Conservation (phyloP, 2,888 invertebrate genomes). For the Glaucopsyche alexis region DNA sequence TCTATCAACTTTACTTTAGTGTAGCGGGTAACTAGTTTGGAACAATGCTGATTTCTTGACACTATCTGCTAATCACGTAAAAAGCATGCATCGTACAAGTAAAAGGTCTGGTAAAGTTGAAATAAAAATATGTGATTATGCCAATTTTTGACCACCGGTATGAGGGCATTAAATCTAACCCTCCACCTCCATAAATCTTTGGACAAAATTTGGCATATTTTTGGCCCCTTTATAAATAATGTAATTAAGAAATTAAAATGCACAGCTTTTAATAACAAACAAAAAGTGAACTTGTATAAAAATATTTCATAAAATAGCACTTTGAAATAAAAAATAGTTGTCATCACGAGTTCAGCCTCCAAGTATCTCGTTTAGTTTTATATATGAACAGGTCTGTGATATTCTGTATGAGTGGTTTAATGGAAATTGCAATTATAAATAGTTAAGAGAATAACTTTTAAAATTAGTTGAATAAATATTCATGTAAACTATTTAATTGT, state of each 20-base stretch:
- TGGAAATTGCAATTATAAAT: slow-evolving; percentile 27
- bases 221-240: neutral
- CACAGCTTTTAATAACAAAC: slow-evolving; percentile 5
- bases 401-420: slow-evolving; percentile 31
- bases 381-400: slow-evolving; percentile 47
- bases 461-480: slow-evolving; percentile 21
- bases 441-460: neutral
- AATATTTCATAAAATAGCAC: neutral
- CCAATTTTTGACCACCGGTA: neutral
- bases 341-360: slow-evolving; percentile 62
- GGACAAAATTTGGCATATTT: slow-evolving; percentile 12
- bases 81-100: neutral
- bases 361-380: slow-evolving; percentile 69
- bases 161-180: no score
- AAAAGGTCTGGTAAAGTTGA: neutral
- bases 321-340: slow-evolving; percentile 6
- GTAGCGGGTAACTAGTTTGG: slow-evolving; percentile 5
- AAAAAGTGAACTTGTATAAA: neutral
- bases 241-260: neutral
- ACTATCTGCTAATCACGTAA: slow-evolving; percentile 1
- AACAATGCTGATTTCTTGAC: neutral
- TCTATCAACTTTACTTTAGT: neutral
- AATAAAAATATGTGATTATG: neutral
- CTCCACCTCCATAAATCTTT: neutral
- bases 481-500: neutral